These are phyloP conservation scores for Aphelenchoides fujianensis DNA, from an alignment of 1,140 invertebrate genomes.

Conservation along the genomic window DNA sequence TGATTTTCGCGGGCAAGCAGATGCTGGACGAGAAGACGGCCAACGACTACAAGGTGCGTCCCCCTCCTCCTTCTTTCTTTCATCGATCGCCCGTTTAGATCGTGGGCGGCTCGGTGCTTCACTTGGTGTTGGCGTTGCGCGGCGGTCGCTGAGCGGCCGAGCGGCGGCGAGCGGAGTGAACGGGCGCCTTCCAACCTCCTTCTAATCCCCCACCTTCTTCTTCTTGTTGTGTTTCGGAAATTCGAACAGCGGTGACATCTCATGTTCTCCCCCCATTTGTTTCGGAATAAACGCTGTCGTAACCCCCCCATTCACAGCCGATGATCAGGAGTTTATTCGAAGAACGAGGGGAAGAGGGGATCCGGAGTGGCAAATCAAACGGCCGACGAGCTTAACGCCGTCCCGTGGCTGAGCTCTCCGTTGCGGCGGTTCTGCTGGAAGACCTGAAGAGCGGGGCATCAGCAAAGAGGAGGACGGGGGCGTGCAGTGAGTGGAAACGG, in stretches of 20 bases:
- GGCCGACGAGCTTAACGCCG: neutral
- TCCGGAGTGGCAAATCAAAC: neutral
- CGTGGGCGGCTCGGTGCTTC: slow-evolving; percentile 96
- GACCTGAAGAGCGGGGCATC: neutral
- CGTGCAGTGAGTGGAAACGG: neutral
- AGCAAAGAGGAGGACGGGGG: neutral
- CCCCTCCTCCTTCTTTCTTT: neutral
- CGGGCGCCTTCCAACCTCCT: neutral
- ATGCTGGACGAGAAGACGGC: slow-evolving; percentile 99
- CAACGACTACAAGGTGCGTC: slow-evolving; percentile 91
- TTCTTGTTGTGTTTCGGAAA: neutral
- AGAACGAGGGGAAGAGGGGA: neutral
- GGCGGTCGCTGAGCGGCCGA: slow-evolving; percentile 65
- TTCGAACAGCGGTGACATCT: too few relatives aligned
- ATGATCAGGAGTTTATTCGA: neutral
- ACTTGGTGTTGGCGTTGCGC: slow-evolving; percentile 92
- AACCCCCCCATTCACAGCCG: neutral
- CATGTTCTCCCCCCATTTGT: too few relatives aligned
- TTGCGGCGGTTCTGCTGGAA: slow-evolving; percentile 3
- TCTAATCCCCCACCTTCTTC: neutral
- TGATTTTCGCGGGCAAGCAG: slow-evolving; percentile 99
- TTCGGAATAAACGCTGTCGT: neutral
- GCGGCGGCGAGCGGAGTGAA: neutral
- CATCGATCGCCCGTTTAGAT: too few relatives aligned
- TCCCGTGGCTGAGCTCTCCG: neutral